Percentiles rank a stretch among this genome's conserved stretches.
These are phyloP conservation scores for Drosophila truncata DNA, from an alignment of 1,140 invertebrate species.

Conservation along the genomic window DNA sequence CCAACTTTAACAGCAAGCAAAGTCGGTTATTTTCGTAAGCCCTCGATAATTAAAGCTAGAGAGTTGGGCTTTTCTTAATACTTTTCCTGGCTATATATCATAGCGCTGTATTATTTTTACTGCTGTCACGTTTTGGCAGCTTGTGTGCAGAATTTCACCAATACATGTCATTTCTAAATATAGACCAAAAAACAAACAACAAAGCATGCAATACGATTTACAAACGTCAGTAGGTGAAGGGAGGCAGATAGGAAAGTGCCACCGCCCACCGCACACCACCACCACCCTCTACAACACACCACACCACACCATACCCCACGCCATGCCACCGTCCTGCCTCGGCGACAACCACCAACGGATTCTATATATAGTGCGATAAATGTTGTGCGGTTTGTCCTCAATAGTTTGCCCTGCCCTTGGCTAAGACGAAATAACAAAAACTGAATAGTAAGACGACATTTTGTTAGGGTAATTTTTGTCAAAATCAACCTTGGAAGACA, in stretches of 20 bases:
- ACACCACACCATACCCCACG: neutral
- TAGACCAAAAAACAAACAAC: slow-evolving; percentile 62
- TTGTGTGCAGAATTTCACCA: slow-evolving; percentile 71
- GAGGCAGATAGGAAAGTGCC: slow-evolving; percentile 13
- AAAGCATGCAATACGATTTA: slow-evolving; percentile 73
- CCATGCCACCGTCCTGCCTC: neutral
- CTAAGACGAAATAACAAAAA: slow-evolving; percentile 27
- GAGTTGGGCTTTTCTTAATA: slow-evolving; percentile 12
- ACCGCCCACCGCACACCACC: slow-evolving; percentile 13
- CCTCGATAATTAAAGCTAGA: slow-evolving; percentile 17
- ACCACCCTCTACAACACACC: neutral
- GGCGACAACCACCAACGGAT: slow-evolving; percentile 38
- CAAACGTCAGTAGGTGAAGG: slow-evolving; percentile 63
- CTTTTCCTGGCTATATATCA: slow-evolving; percentile 21
- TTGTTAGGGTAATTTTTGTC: slow-evolving; percentile 17
- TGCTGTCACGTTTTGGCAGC: slow-evolving; percentile 74
- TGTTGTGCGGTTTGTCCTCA: slow-evolving; percentile 45
- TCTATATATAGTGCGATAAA: slow-evolving; percentile 67
- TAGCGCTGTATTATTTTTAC: slow-evolving; percentile 20
- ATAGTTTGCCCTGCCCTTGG: slow-evolving; percentile 43
- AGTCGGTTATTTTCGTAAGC: neutral
- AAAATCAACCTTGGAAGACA: slow-evolving; percentile 53
- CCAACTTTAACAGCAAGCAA: neutral
- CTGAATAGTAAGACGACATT: slow-evolving; percentile 29
- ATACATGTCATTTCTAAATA: slow-evolving; percentile 74